Percentiles rank a stretch among this genome's conserved stretches.
Conservation (phyloP, 2,113 vertebrate genomes). For the Sinocyclocheilus anshuiensis region DNA sequence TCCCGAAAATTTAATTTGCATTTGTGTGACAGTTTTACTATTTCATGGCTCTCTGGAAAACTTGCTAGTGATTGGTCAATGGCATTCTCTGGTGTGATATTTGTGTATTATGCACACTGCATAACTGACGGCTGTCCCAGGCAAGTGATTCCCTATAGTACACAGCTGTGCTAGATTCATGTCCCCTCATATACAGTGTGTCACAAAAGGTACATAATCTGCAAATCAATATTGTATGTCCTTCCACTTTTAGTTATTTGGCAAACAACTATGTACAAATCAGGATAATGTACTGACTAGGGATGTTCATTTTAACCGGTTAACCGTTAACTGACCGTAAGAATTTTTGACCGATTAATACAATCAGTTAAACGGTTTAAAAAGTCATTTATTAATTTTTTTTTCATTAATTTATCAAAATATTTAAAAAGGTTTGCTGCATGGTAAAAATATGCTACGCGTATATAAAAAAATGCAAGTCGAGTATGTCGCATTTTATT, state of each 20-base stretch:
- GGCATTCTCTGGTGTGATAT: neutral
- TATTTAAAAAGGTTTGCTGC: no score
- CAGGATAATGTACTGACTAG: no score
- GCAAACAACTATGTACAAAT: neutral
- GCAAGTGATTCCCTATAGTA: neutral
- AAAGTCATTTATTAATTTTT: no score
- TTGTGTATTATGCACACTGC: neutral
- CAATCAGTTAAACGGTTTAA: no score
- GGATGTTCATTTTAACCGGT: no score
- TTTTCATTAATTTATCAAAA: no score
- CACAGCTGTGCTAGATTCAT: neutral
- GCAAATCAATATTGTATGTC: neutral
- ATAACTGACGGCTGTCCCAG: neutral
- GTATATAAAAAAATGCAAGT: no score
- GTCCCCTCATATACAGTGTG: neutral
- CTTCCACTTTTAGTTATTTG: neutral
- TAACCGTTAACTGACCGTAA: no score
- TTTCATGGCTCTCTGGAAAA: neutral
- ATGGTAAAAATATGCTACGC: no score
- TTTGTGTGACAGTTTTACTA: neutral
- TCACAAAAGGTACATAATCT: neutral
- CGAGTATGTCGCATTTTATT: no score
- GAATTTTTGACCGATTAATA: no score
- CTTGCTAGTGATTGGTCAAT: neutral
- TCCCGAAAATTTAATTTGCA: neutral